A percentile compares a stretch with the other conserved stretches of the same genome.
Evolutionary conservation across 1,140 invertebrate species (phyloP).

Genomic region (Coptotermes formosanus): DNA sequence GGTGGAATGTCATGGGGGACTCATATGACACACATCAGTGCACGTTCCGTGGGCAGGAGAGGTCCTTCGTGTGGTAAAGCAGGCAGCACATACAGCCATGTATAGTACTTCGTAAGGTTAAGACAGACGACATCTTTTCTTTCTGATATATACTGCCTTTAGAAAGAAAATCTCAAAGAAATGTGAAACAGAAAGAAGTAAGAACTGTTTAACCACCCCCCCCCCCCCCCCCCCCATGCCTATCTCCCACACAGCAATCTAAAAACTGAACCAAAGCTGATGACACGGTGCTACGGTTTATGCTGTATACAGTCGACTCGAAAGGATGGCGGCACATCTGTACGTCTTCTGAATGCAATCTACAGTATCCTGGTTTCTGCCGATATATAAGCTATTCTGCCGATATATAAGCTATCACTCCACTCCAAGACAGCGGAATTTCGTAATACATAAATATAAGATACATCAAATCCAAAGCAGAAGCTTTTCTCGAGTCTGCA

Average conservation of each 20-base stretch:
- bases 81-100: too few relatives aligned
- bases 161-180: too few relatives aligned
- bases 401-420: neutral
- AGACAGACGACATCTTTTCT: too few relatives aligned
- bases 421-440: neutral
- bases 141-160: too few relatives aligned
- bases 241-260: neutral
- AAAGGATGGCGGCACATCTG: neutral
- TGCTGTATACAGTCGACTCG: neutral
- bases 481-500: neutral
- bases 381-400: neutral
- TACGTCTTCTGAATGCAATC: neutral
- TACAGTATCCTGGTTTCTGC: neutral
- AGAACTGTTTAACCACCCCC: neutral
- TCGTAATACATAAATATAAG: slow-evolving; percentile 18
- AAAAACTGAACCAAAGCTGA: neutral
- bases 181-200: neutral
- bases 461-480: neutral
- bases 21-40: too few relatives aligned
- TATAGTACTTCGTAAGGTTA: too few relatives aligned
- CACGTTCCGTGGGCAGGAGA: too few relatives aligned
- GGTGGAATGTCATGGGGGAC: too few relatives aligned
- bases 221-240: too few relatives aligned
- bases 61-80: too few relatives aligned
- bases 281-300: neutral